These are phyloP conservation scores for Aplysina aerophoba DNA, from an alignment of 37 sponge, comb jelly and placozoan species.

Conservation along the genomic window DNA sequence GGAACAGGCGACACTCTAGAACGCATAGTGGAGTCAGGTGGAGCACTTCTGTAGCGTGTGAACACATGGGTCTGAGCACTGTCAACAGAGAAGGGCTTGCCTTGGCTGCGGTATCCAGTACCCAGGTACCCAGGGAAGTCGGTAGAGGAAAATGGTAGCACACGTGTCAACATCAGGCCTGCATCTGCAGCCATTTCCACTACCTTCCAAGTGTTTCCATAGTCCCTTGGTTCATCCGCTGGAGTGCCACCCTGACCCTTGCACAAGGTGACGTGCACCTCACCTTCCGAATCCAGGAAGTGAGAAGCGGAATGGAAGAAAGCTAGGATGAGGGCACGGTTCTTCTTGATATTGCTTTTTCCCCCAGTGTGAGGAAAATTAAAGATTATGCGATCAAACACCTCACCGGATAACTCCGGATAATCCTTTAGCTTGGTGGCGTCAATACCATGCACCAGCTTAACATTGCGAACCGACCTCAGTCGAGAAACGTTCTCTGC, in stretches of 20 bases:
- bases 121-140: constrained; percentile 59
- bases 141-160: constrained; percentile 44
- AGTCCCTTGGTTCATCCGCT: constrained; percentile 58
- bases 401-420: neutral
- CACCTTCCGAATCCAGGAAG: constrained; percentile 38
- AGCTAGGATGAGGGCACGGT: constrained; percentile 50
- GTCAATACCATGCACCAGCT: constrained; percentile 59
- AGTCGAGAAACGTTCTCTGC: constrained; percentile 30
- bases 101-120: constrained; percentile 75
- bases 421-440: constrained; percentile 60
- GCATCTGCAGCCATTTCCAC: constrained; percentile 79
- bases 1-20: no score
- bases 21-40: neutral
- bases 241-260: constrained; percentile 87
- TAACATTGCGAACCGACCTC: neutral
- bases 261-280: constrained; percentile 64
- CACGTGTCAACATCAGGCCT: constrained; percentile 49
- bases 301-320: constrained; percentile 62
- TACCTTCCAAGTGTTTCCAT: constrained; percentile 82
- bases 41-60: neutral
- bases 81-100: constrained; percentile 59
- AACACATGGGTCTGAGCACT: constrained; percentile 67
- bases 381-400: constrained; percentile 62
- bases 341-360: constrained; percentile 70
- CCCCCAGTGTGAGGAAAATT: constrained; percentile 94